Evolutionary conservation across 2,113 vertebrate species (phyloP), one percentile per base, ranked within the genome.

Genomic region (Tiliqua scincoides): DNA sequence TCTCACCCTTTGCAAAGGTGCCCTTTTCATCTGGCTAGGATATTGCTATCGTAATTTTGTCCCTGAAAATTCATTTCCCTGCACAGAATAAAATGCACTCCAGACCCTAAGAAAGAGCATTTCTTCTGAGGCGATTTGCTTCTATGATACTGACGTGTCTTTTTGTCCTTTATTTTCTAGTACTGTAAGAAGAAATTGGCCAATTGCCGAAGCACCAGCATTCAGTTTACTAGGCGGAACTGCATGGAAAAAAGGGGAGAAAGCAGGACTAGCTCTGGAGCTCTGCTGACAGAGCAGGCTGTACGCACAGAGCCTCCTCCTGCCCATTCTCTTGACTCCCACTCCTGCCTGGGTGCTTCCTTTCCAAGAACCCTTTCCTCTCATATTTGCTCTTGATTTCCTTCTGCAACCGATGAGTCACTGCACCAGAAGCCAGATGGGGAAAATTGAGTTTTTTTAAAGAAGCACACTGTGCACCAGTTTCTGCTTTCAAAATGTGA

Each of bases 171-270:
- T 90, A 23, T 92, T 90, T 77, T 30, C 2, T 62, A n/a, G 21
- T 78, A 5, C 70, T 82, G 76, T 85, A 88, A 88, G 84, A 10
- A 62, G 78, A 4, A 40, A 85, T 65, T 90, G 78, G 57, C 83
- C 20, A 81, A 23, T 27, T 81, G 10, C 40, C 30, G 40, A 27
- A 78, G 21, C 81, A 71, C 68, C 89, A 86, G 85, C 3, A 14
- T 61, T 70, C 76, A 72, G 27, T 73, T n/a, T 90, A 91, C 83
- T 83, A 84, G 2, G 37, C 80, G 14, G 23, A 5, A 9, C 2
- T 85, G 57, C 65, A 78, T 0, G 3, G 82, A 65, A 71, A 1
- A 9, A 35, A 27, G 3, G 2, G 1, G 40, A 85, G 15, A 43
- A 83, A 92, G 89, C 25, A 63, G 2, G 3, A 81, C 74, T 75